Conservation (phyloP, 2,113 vertebrate genomes). For the Proterorhinus semilunaris region DNA sequence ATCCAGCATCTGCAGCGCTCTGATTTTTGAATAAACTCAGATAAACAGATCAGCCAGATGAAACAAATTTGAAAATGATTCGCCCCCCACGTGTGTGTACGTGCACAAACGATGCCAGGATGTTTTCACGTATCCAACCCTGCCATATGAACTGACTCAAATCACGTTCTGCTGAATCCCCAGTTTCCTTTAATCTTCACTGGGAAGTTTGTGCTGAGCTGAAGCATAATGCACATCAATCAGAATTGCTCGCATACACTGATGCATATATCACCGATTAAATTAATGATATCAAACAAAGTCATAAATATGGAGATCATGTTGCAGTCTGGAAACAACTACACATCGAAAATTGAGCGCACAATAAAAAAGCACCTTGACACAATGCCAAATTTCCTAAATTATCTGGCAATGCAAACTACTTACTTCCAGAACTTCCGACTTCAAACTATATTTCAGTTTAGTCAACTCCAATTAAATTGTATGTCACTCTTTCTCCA, state of each 20-base stretch:
- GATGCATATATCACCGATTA: constrained; percentile 65
- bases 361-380: constrained; percentile 42
- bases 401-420: neutral
- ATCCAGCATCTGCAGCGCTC: constrained; percentile 60
- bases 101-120: neutral
- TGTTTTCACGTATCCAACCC: constrained; percentile 58
- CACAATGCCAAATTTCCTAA: constrained; percentile 14
- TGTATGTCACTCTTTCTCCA: neutral
- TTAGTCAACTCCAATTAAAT: neutral
- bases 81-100: constrained; percentile 5
- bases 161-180: constrained; percentile 66
- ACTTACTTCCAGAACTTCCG: neutral
- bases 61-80: constrained; percentile 66
- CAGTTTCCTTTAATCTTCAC: constrained; percentile 69
- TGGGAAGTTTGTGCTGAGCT: constrained; percentile 67
- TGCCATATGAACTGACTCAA: constrained; percentile 46
- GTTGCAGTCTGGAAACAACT: constrained; percentile 46
- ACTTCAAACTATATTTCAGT: neutral
- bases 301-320: constrained; percentile 69
- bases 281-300: constrained; percentile 69
- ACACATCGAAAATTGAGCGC: constrained; percentile 28
- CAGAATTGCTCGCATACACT: constrained; percentile 56
- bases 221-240: constrained; percentile 75
- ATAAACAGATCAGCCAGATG: constrained; percentile 65
- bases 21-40: constrained; percentile 61